Evolutionary conservation across 2,888 invertebrate species (phyloP), one percentile per base, ranked within the genome.

Genomic region (Ametastegia equiseti): DNA sequence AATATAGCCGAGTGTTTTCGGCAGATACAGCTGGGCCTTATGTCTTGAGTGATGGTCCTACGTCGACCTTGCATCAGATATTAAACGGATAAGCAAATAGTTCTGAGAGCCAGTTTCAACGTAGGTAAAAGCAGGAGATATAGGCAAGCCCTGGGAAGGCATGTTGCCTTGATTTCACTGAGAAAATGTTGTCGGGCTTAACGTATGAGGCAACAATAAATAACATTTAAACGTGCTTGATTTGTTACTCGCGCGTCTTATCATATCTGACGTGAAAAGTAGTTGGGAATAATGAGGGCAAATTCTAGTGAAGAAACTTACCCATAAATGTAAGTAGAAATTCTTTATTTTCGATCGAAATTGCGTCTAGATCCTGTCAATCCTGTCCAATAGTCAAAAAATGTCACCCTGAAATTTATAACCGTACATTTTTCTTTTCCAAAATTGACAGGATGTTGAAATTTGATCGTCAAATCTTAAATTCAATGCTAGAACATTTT

Each of bases 81-180:
- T 75, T 50, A 75, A 54, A 75, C 36, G 50, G 75, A 75, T 75
- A 75, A 75, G 75, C 50, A 75, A 75, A 75, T 75, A 45, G 36
- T 75, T 54, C 19, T 15, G 30, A n/a, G 45, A 75, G 75, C 50
- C 54, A 75, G 33, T 33, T 75, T 36, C 33, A 50, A 50, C 50
- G 9, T 50, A 54, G 45, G 13, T 71, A 19, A 75, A 33, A 27
- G 13, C 45, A 27, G 45, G 42, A 47, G 42, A 42, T 45, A 27
- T 9, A 67, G 65, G 23, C 9, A 67, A 39, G n/a, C n/a, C n/a
- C n/a, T n/a, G n/a, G n/a, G n/a, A n/a, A 19, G 19, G 39, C 65
- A 67, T 67, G 65, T 19, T 67, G 65, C 65, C 39, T 67, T 39
- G 65, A 67, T 67, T 67, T 67, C 65, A 39, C 39, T 67, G 4